Conservation (phyloP, 2,797 vertebrate genomes). For the Poeciliopsis turneri region DNA sequence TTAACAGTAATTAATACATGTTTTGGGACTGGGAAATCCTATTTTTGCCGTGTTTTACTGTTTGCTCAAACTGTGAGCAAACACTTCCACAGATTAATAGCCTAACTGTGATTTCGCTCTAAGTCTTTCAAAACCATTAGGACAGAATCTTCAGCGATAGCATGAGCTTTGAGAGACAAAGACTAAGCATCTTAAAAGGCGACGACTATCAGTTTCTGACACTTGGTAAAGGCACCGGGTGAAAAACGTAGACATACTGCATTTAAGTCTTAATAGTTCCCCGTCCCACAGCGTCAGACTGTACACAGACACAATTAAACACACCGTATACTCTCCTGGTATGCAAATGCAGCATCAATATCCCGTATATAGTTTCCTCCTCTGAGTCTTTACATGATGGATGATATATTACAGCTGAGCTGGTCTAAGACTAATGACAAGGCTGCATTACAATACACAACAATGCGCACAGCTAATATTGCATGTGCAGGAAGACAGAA, state of each 20-base stretch:
- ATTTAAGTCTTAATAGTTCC: conserved; percentile 35
- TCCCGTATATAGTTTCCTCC: conserved; percentile 60
- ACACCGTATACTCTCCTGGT: conserved; percentile 42
- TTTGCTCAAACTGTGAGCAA: conserved; percentile 29
- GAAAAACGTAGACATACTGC: conserved; percentile 28
- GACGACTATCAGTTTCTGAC: conserved; percentile 31
- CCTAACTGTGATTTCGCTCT: conserved; percentile 21
- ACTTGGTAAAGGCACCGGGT: conserved; percentile 27
- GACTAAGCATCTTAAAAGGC: conserved; percentile 27
- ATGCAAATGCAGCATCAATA: conserved; percentile 66
- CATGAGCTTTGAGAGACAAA: conserved; percentile 32
- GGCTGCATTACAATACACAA: conserved; percentile 69
- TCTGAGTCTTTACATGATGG: conserved; percentile 70
- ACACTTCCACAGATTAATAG: conserved; percentile 27
- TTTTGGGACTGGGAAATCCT: conserved; percentile 35
- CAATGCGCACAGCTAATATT: conserved; percentile 62
- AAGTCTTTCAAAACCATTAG: conserved; percentile 21
- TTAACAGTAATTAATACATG: conserved; percentile 44
- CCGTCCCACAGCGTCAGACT: conserved; percentile 23
- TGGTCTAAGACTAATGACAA: conserved; percentile 73
- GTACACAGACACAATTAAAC: conserved; percentile 61
- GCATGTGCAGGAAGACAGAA: conserved; percentile 53
- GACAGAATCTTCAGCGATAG: conserved; percentile 12
- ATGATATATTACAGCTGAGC: conserved; percentile 72
- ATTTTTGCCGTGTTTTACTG: conserved; percentile 23